Base-by-base conservation (phyloP, 1,140 invertebrate species). In the Scaptomyza pallida region DNA sequence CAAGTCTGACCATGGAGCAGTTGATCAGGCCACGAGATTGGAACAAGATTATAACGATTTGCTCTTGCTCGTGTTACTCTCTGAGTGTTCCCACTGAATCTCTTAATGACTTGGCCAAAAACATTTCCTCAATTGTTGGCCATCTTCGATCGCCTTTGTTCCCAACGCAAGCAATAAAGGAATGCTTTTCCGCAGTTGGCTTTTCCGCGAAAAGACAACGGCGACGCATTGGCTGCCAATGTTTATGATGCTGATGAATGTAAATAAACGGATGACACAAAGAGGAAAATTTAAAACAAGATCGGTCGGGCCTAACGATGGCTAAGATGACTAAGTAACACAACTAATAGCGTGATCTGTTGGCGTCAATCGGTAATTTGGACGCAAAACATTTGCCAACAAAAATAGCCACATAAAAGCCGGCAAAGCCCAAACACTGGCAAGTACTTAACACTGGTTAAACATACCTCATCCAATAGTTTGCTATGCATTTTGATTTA, bases 401-500 rank as follows among this genome's bases (percentile, higher is more conserved):
- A 23, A 55, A 76, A 80, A 80, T 79, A 79, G 60, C 57, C 17
- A 40, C 26, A 30, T n/a, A 56, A 40, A 44, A 17, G 48, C 60
- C 33, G 45, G 52, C 51, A 56, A 59, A 8, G 44, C 50, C 5
- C 41, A 35, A 44, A 56, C 35, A 40, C 30, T 56, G 23, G 45
- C 41, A 23, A 60, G 19, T 41, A 33, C 9, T 17, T 33, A 54
- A 48, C 40, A 15, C 37, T 57, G 30, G 37, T 21, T 35, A 21
- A 35, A 77, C 89, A n/a, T 69, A 90, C 89, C 85, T 90, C 89
- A 40, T 90, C 89, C 74, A 90, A 78, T 47, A 90, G 57, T 76
- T 78, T 90, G 75, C 89, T 89, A 51, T 89, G 89, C 89, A 90
- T 90, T 79, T 74, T 88, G 63, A 60, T 48, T 35, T 12, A n/a